Percentiles rank a stretch among this genome's conserved stretches.
Conservation (phyloP, 1,140 invertebrate genomes). For the Papilio polyxenes region DNA sequence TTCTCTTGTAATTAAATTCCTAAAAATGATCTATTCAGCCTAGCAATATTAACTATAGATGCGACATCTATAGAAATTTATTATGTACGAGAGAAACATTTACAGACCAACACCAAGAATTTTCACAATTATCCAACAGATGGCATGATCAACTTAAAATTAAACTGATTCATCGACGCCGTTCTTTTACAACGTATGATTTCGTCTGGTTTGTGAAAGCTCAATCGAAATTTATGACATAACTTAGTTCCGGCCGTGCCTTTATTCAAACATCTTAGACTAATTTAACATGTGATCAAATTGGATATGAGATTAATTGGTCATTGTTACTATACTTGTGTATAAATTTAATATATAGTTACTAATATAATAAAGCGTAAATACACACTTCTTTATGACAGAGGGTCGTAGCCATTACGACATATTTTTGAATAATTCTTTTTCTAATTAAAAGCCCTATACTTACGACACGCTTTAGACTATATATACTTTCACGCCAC, state of each 20-base stretch:
- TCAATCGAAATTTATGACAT: not conserved
- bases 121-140: constrained; percentile 30
- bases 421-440: too few species aligned
- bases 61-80: constrained; percentile 28
- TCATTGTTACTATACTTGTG: too few species aligned
- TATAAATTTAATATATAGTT: too few species aligned
- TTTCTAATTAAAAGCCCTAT: too few species aligned
- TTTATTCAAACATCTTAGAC: not conserved
- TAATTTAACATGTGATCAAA: not conserved
- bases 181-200: not conserved
- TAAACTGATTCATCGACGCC: not conserved
- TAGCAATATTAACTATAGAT: not conserved
- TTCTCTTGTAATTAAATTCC: not conserved
- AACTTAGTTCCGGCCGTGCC: too few species aligned
- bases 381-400: too few species aligned
- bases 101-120: constrained; percentile 10
- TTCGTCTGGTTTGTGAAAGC: not conserved
- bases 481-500: too few species aligned
- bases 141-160: constrained; percentile 11
- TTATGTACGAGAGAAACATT: not conserved
- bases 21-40: not conserved
- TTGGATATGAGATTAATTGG: too few species aligned
- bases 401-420: too few species aligned
- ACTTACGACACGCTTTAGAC: too few species aligned
- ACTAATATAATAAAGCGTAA: too few species aligned